Base-by-base conservation (phyloP, 2,113 vertebrate species). In the Pterophyllum scalare region DNA sequence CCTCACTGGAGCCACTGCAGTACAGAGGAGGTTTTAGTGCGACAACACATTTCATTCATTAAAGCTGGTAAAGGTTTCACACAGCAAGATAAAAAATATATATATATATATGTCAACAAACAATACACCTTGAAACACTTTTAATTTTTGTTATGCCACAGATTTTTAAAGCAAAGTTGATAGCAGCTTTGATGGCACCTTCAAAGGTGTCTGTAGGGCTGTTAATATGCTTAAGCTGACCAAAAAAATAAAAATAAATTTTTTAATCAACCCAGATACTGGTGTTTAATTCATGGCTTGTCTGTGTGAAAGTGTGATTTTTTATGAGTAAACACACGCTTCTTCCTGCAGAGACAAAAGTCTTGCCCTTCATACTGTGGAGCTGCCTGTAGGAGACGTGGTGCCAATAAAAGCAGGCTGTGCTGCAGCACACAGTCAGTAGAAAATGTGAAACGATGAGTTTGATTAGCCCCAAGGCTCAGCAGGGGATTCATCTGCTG, bases 381-480 rank as follows among this genome's bases (percentile, higher is more conserved):
- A 85, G 75, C 86, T 82, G 77, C 86, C 90, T 88, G 81, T 79
- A 31, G 72, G 84, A 35, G 61, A 67, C 3, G 78, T 3, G n/a
- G 46, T 77, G 85, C 87, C 90, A 82, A 82, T 84, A 89, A 70
- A 86, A 43, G 82, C 70, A 26, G 87, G 85, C 74, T 88, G 43
- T 86, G 82, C 87, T 67, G 89, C 75, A 22, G 81, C 85, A 70
- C 83, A 76, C 79, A 82, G 78, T 79, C 80, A 75, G 87, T 84
- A 28, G 91, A 93, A 80, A 83, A 88, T 82, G 86, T 83, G 91
- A 80, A 84, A 90, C 81, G 59, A 57, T 85, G 90, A 85, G 84
- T 90, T 90, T 93, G 93, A 93, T 93, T 90, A 92, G 89, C 87
- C 88, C 75, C 7, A 4, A 88, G 87, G 86, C 83, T 86, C 87